phyloP scores from a whole-genome alignment of 2,888 invertebrate genomes.

The Schizaphis graminum region DNA sequence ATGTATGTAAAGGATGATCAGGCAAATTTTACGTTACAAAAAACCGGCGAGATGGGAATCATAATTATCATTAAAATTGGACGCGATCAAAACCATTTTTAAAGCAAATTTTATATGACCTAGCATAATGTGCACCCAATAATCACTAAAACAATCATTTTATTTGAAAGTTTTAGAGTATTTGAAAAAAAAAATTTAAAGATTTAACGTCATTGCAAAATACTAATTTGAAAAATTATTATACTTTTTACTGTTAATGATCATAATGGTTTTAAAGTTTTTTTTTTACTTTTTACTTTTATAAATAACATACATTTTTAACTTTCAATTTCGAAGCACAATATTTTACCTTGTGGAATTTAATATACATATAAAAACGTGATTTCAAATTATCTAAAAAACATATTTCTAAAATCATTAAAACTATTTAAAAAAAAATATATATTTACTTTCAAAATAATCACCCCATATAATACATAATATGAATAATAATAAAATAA shows the following conservation, averaged over 20 bases:
- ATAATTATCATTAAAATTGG: background rate
- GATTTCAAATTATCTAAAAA: background rate
- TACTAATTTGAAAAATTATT: background rate
- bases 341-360: background rate
- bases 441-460: background rate
- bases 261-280: background rate
- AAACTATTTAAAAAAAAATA: background rate
- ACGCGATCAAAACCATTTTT: background rate
- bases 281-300: background rate
- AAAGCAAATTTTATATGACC: background rate
- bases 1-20: background rate
- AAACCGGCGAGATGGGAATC: background rate
- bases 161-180: background rate
- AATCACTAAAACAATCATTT: background rate
- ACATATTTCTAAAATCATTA: background rate
- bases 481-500: too few species aligned
- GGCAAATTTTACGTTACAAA: background rate
- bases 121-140: background rate
- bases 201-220: background rate
- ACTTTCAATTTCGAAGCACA: background rate
- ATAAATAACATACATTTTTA: background rate
- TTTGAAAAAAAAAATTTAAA: background rate
- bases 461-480: background rate
- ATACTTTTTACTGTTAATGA: background rate
- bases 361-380: background rate